Base-by-base conservation (phyloP, 1,140 invertebrate species). In the Drosophila pectinifera region DNA sequence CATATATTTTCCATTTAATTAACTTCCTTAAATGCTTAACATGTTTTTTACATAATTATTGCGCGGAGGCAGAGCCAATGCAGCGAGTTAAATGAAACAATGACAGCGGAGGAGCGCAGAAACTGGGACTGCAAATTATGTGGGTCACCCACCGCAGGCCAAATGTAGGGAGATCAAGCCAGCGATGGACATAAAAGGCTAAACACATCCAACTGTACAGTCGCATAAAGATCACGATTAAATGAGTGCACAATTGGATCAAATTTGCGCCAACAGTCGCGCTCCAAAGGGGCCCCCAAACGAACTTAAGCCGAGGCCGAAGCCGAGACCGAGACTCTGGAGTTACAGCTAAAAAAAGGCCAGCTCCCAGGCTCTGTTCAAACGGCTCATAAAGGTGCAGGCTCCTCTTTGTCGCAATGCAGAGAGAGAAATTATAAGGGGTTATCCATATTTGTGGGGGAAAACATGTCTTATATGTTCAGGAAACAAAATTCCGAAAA, bases 201-300 rank as follows among this genome's bases (percentile, higher is more conserved):
- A 89, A 89, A 84, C 84, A 89, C 84, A 89, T 89, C 84, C 84
- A 89, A 80, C 84, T 89, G 84, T 89, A 90, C 84, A 84, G 61
- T 89, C 84, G 78, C 80, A 89, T 89, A 89, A 89, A 89, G 84
- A 89, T 89, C 84, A 89, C 84, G 84, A 89, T 89, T 89, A 89
- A 89, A 89, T 89, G 84, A 89, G 85, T 89, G 84, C 84, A 79
- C 84, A 89, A 89, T 89, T 89, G 84, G 84, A 89, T 89, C 84
- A 89, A 89, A 89, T 89, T 89, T 89, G 84, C 84, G 85, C 84
- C 80, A 90, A 53, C 77, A 89, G 51, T 78, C 62, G 65, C 43
- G 31, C 22, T 34, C 31, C 28, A 49, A 54, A 36, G 22, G 49
- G 49, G 31, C 16, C 10, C 14, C 49, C 73, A 62, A 70, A 81